Conservation (phyloP, 2,113 vertebrate species). For the Scolopax mira region DNA sequence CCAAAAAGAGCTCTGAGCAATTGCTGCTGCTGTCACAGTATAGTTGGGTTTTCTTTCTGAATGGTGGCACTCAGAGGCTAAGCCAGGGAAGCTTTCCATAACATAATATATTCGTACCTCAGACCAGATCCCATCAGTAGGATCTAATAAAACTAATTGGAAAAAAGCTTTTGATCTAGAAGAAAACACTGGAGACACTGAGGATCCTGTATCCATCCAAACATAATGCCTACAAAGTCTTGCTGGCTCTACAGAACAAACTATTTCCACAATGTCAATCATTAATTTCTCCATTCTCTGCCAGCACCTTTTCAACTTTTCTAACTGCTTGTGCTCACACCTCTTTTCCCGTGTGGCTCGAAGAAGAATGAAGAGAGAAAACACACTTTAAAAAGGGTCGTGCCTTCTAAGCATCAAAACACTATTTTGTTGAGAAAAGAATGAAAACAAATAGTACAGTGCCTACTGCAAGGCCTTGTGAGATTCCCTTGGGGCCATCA, state of each 20-base stretch:
- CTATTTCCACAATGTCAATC: not conserved
- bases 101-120: not conserved
- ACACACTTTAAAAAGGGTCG: not conserved
- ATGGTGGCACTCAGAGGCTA: not conserved
- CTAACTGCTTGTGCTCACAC: not conserved
- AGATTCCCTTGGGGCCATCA: not conserved
- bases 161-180: not conserved
- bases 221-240: rapidly evolving
- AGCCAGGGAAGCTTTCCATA: not conserved
- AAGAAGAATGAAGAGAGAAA: not conserved
- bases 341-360: not conserved
- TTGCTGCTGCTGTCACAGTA: not conserved
- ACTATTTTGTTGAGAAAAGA: not conserved
- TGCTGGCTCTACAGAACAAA: not conserved
- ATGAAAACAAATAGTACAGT: not conserved
- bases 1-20: not conserved
- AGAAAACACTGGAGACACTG: not conserved
- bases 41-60: not conserved
- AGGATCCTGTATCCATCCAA: not conserved
- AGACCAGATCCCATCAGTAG: not conserved
- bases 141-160: not conserved
- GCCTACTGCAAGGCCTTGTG: not conserved
- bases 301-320: not conserved
- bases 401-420: not conserved
- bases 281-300: not conserved